A percentile compares a stretch with the other conserved stretches of the same genome.
These are phyloP conservation scores for Oscheius sp. DNA, from an alignment of 2,888 invertebrate species.

Conservation along the genomic window DNA sequence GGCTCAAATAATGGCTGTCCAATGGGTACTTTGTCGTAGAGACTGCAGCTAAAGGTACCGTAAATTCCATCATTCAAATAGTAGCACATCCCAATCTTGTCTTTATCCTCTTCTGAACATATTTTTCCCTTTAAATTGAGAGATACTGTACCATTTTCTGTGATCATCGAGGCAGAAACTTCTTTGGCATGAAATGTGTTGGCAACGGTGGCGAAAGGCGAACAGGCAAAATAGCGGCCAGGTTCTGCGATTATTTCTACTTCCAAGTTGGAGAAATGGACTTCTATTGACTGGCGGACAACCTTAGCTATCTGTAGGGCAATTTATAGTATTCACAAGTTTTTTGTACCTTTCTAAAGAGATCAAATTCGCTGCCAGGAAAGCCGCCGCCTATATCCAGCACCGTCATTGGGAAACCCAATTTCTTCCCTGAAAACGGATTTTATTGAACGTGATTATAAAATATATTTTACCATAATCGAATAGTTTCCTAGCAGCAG, in stretches of 20 bases:
- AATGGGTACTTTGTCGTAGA: not conserved
- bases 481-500: too few relatives aligned
- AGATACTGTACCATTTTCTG: not conserved
- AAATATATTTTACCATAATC: too few relatives aligned
- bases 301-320: not conserved
- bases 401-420: slow-evolving; percentile 80
- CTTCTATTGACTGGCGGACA: not conserved
- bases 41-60: slow-evolving; percentile 76
- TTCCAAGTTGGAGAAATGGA: not conserved
- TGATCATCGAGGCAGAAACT: not conserved
- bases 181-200: not conserved
- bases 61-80: slow-evolving; percentile 99
- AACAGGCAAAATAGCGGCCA: not conserved
- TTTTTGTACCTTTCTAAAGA: not conserved
- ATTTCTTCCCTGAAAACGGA: too few relatives aligned
- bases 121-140: too few relatives aligned
- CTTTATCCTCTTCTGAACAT: too few relatives aligned
- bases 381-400: slow-evolving; percentile 91
- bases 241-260: not conserved
- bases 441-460: too few relatives aligned
- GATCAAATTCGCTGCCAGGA: slow-evolving; percentile 76
- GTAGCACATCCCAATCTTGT: slow-evolving; percentile 76
- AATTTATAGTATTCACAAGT: too few relatives aligned
- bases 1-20: slow-evolving; percentile 79
- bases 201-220: not conserved